These are phyloP conservation scores for Coendou prehensilis DNA, from an alignment of 2,797 vertebrate species.

Conservation along the genomic window DNA sequence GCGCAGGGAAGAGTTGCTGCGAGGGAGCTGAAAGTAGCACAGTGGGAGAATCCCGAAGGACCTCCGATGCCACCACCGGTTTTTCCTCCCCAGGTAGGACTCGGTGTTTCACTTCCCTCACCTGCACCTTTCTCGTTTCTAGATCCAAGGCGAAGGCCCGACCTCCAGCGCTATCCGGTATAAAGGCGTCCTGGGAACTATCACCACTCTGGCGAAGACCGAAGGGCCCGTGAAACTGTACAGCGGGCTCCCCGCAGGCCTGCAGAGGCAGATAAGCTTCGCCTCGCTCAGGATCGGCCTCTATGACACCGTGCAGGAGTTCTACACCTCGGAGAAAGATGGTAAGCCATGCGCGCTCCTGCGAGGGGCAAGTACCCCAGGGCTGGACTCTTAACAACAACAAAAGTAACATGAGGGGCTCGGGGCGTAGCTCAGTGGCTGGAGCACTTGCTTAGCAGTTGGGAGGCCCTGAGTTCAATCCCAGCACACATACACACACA, in stretches of 20 bases:
- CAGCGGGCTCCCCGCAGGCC: conserved; percentile 93
- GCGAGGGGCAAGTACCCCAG: not conserved
- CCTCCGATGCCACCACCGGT: not conserved
- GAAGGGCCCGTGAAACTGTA: conserved; percentile 93
- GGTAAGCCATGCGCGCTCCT: conserved; percentile 83
- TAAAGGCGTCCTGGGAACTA: conserved; percentile 93
- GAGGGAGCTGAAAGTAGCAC: not conserved
- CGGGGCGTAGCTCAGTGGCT: not conserved
- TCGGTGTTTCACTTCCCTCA: not conserved
- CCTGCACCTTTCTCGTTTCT: conserved; percentile 31
- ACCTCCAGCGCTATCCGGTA: conserved; percentile 88
- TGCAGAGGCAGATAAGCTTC: conserved; percentile 94
- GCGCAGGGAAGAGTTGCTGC: not conserved
- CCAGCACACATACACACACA: not conserved
- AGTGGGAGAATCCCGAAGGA: not conserved
- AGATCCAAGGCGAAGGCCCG: conserved; percentile 93
- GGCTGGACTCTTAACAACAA: not conserved
- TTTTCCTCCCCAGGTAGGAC: not conserved
- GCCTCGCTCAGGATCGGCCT: conserved; percentile 94
- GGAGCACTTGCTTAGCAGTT: not conserved
- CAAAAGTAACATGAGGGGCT: not conserved
- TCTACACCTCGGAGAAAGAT: conserved; percentile 92
- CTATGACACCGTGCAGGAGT: conserved; percentile 93
- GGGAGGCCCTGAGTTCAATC: not conserved
- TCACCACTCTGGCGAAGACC: conserved; percentile 92